phyloP scores from a whole-genome alignment of 2,113 vertebrate genomes.

The Urocolius indicus region DNA sequence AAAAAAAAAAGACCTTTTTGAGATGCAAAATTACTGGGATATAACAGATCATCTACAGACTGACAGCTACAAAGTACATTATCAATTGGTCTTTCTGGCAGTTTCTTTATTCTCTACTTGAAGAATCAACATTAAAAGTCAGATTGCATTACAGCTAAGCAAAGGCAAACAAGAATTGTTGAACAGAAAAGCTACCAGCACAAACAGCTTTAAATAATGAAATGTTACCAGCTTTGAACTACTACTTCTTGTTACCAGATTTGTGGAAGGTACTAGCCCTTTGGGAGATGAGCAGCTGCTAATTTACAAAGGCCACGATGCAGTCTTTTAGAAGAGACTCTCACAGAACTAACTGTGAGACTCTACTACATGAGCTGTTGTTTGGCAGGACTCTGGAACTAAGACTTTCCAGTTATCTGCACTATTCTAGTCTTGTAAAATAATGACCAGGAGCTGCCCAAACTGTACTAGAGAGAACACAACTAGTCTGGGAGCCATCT shows the following conservation, averaged over 20 bases:
- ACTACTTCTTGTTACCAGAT: not conserved
- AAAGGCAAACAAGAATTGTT: not conserved
- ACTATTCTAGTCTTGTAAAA: not conserved
- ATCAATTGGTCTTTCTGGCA: not conserved
- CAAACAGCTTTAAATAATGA: not conserved
- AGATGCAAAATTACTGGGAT: constrained; percentile 59
- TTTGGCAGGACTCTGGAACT: not conserved
- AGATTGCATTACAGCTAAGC: constrained; percentile 28
- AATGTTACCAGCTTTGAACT: not conserved
- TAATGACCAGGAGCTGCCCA: not conserved
- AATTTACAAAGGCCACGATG: no score
- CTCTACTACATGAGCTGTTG: not conserved
- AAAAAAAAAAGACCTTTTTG: constrained; percentile 62
- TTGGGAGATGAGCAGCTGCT: not conserved
- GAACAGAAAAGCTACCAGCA: constrained; percentile 36
- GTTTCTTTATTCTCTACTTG: constrained; percentile 28
- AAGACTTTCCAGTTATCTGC: not conserved
- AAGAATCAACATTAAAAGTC: constrained; percentile 26
- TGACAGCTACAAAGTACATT: constrained; percentile 28
- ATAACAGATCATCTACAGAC: not conserved
- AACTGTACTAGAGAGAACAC: not conserved
- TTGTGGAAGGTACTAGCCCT: not conserved
- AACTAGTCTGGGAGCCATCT: not conserved
- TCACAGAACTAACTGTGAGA: not conserved
- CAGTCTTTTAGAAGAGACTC: not conserved